Percentiles rank a stretch among this genome's conserved stretches.
These are phyloP conservation scores for Pilophorus perplexus DNA, from an alignment of 2,888 invertebrate species.

Conservation along the genomic window DNA sequence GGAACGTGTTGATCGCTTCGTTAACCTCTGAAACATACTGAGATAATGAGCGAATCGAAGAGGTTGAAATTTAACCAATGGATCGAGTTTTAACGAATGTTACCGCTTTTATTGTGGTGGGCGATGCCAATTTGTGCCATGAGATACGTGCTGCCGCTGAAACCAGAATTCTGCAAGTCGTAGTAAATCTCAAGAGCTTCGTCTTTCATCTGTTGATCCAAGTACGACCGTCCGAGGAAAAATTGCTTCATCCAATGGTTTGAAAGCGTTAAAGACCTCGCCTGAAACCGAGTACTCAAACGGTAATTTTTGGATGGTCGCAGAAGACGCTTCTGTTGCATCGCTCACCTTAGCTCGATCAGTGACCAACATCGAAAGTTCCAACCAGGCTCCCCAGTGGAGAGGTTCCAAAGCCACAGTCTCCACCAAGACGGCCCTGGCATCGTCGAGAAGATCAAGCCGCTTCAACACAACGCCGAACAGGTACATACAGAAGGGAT, in stretches of 20 bases:
- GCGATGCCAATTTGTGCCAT: constrained; percentile 89
- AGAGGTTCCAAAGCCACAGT: constrained; percentile 76
- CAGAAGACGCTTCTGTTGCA: too few relatives aligned
- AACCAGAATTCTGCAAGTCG: constrained; percentile 72
- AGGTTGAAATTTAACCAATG: not conserved
- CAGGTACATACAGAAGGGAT: constrained; percentile 84
- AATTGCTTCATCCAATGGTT: constrained; percentile 94
- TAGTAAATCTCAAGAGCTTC: constrained; percentile 83
- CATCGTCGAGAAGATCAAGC: constrained; percentile 73
- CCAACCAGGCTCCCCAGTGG: constrained; percentile 94
- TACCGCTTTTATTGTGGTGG: constrained; percentile 86
- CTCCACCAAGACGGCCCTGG: constrained; percentile 74
- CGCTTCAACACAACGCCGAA: constrained; percentile 89
- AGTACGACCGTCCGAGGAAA: constrained; percentile 84
- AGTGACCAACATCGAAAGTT: constrained; percentile 79
- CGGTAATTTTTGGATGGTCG: too few relatives aligned
- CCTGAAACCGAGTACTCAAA: constrained; percentile 49
- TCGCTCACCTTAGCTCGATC: constrained; percentile 70
- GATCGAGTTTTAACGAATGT: not conserved
- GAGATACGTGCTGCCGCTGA: constrained; percentile 83
- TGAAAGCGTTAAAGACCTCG: constrained; percentile 59
- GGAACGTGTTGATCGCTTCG: constrained; percentile 80
- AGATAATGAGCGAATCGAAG: not conserved
- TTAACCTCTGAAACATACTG: constrained; percentile 70
- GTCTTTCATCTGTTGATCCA: constrained; percentile 85